Evolutionary conservation across 2,797 vertebrate genomes (phyloP), one percentile per base, ranked within the genome.

Genomic region (Bovichtus variegatus): DNA sequence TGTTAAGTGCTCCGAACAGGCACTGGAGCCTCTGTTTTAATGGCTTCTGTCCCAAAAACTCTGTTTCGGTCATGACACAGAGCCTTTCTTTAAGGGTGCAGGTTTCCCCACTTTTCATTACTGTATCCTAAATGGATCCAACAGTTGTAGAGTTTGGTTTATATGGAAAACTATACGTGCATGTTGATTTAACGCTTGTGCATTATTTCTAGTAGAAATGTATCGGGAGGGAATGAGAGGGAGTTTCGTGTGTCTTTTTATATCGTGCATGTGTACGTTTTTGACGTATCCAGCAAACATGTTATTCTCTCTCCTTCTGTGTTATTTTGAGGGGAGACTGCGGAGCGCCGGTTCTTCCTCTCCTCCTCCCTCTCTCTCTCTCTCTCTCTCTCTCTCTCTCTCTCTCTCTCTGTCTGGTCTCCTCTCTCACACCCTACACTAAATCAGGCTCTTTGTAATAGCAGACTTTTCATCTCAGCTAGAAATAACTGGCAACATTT

Each of bases 291-390:
- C 81, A 83, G 91, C 90, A 92, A 94, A 94, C 91, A 93, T 94
- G 91, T 94, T 94, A 94, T 95, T 94, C 92, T 85, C 91, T 81
- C 83, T 84, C 75, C 88, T 85, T 87, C 78, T 91, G 92, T 94
- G 92, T 93, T 94, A 94, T 95, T 95, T 95, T 94, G 91, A 93
- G 92, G 92, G 92, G 92, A 94, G 93, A 93, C 94, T 94, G 93
- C 86, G 85, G 92, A 93, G 92, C 92, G 92, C 93, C 91, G 87
- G 83, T 16, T 85, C 87, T 85, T 90, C 82, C 87, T 87, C 86
- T 86, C 71, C 82, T 80, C 84, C 83, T 80, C 74, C 25, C 65
- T 54, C 54, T 27, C 57, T 23, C 21, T 27, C 54, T 46, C 55
- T 31, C 43, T 58, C 74, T 63, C 78, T 63, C 65, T 64, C 77